Evolutionary conservation across 2,888 invertebrate species (phyloP).

Genomic region (Ormyrus rosae): DNA sequence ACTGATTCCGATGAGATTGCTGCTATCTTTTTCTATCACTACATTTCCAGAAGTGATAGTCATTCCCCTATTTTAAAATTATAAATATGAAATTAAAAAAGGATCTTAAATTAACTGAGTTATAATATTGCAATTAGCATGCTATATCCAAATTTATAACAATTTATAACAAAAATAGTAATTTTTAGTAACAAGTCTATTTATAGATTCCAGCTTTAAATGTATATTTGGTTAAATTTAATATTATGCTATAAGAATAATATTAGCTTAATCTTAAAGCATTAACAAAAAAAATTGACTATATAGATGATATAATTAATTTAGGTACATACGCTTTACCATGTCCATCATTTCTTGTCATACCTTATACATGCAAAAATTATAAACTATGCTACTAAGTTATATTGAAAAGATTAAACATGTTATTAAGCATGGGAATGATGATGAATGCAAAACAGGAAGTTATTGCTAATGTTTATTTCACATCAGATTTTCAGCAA

Average conservation of each 20-base stretch:
- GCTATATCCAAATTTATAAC: neutral
- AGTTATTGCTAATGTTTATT: conserved; percentile 36
- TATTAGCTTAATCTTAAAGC: neutral
- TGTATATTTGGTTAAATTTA: neutral
- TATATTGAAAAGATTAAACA: conserved; percentile 33
- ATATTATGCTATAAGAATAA: neutral
- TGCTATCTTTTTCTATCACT: conserved; percentile 92
- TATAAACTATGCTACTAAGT: conserved; percentile 43
- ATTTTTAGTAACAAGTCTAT: too few species aligned
- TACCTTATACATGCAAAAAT: conserved; percentile 46
- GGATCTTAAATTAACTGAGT: conserved; percentile 20
- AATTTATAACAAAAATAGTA: neutral
- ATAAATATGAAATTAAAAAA: conserved; percentile 28
- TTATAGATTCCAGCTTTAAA: neutral
- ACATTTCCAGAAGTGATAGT: conserved; percentile 96
- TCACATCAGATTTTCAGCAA: conserved; percentile 27
- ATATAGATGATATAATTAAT: conserved; percentile 14
- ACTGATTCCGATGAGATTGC: conserved; percentile 96
- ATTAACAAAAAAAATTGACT: neutral
- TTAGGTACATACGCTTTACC: conserved; percentile 40
- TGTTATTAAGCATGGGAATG: conserved; percentile 29
- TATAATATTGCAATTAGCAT: conserved; percentile 10
- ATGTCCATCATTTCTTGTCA: conserved; percentile 28
- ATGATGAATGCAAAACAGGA: conserved; percentile 30
- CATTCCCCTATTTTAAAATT: conserved; percentile 88